Evolutionary conservation across 2,113 vertebrate genomes (phyloP).

Genomic region (Brachyhypopomus occidentalis): DNA sequence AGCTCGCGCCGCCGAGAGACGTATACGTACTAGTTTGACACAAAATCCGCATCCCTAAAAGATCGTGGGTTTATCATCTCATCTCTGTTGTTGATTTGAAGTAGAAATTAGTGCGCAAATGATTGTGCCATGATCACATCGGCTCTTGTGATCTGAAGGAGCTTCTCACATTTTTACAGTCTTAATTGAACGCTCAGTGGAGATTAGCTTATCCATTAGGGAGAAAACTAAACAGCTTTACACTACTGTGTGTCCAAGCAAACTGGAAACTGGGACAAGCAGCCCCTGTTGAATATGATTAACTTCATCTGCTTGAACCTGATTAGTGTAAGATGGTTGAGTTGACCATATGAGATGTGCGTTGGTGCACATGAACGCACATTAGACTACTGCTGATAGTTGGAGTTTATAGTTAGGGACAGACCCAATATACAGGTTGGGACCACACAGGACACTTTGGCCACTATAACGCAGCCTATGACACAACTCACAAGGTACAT

Average conservation of each 20-base stretch:
- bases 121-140: slow-evolving; percentile 7
- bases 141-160: neutral
- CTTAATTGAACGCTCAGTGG: neutral
- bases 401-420: neutral
- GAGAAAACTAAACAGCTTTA: neutral
- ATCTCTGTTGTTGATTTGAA: slow-evolving; percentile 29
- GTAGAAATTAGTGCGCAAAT: slow-evolving; percentile 26
- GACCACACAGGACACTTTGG: neutral
- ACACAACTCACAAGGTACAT: too few species aligned
- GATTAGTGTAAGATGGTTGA: neutral
- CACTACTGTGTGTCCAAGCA: slow-evolving; percentile 10
- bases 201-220: slow-evolving; percentile 24
- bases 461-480: neutral
- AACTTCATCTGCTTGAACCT: neutral
- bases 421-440: neutral
- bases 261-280: slow-evolving; percentile 5
- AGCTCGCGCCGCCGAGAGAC: slow-evolving; percentile 69
- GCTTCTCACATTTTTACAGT: slow-evolving; percentile 6
- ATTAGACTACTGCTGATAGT: neutral
- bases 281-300: neutral
- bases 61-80: neutral
- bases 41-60: slow-evolving; percentile 41
- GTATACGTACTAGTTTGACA: slow-evolving; percentile 52
- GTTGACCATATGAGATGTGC: neutral
- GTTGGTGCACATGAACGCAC: neutral